Base-by-base conservation (phyloP, 2,797 vertebrate species). In the Phrynocephalus forsythii region DNA sequence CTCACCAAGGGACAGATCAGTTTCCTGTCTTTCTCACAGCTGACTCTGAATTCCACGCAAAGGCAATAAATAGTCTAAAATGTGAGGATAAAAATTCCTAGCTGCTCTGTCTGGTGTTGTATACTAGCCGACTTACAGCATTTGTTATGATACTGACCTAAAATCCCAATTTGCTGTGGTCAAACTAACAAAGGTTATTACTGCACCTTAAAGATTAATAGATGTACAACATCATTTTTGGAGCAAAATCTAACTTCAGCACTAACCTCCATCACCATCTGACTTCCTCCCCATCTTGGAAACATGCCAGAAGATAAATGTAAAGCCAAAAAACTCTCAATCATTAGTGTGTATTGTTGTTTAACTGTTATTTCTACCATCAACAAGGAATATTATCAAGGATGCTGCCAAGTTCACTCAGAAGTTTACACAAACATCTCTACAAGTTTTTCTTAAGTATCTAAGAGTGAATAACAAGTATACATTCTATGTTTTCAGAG, bases 361-460 rank as follows among this genome's bases (percentile, higher is more conserved):
- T 83, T n/a, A 86, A 33, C 18, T 71, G 10, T 38, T 52, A 60
- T 79, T 72, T 79, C 33, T 71, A 80, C 30, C 77, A 79, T 90
- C 93, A 56, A 90, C 90, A 94, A 89, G 90, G 94, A 93, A 94
- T 86, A 90, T 91, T 92, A 91, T 91, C 94, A 91, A 95, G 92
- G 93, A 91, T 92, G 87, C 92, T 52, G 24, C 92, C 92, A 93
- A 92, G 90, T 94, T 94, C 92, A 92, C 92, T 91, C 88, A 94
- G 86, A 93, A 93, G 94, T 94, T 95, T 89, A 94, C 95, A 93
- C 94, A 95, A 95, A 94, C 92, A 95, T 94, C 91, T 95, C 93
- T 93, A 91, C 69, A 83, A 90, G 91, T 87, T 93, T 91, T 93
- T 93, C 95, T 95, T 95, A 93, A 94, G 90, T 92, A 93, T 91